Evolutionary conservation across 2,888 invertebrate species (phyloP), one percentile per base, ranked within the genome.

Genomic region (Molorchus minor): DNA sequence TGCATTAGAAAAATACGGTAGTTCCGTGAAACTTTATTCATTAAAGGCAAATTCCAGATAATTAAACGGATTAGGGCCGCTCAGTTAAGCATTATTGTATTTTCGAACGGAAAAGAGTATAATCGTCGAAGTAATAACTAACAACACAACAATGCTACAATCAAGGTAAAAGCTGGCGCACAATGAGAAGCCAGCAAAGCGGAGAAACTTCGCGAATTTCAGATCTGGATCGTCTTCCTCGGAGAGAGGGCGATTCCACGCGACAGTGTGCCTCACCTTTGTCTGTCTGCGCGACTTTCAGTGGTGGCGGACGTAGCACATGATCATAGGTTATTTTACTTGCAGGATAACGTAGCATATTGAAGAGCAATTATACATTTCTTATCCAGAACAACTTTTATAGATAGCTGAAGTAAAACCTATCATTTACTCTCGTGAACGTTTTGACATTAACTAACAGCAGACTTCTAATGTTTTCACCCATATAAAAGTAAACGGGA

Each of bases 121-220:
- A 69, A 68, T 67, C 69, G 56, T 61, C 58, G 52, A 65, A 63
- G 71, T 66, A 71, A 72, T 72, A 72, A 70, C 71, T 70, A 69
- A 72, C 70, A 69, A 68, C 66, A 67, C 66, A 72, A 76, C 75
- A 76, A 75, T 75, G 72, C 70, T 69, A 74, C 74, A 76, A 76
- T 76, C 75, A 76, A 75, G 73, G 65, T 61, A 65, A 56, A 56
- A 56, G 49, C 49, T 25, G 49, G 53, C 53, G 53, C 25, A 53
- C 53, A 53, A 53, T 53, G 36, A 41, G 53, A 44, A 53, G 44
- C 44, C 53, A 53, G 53, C 53, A 35, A 21, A 36, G 53, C 17
- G 43, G 44, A 53, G 33, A 43, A 44, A 44, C 53, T 44, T 44
- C 33, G 43, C 53, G 33, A 53, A 43, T 53, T 53, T 53, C 64